phyloP scores from a whole-genome alignment of 2,113 vertebrate species.

The Dromas ardeola region DNA sequence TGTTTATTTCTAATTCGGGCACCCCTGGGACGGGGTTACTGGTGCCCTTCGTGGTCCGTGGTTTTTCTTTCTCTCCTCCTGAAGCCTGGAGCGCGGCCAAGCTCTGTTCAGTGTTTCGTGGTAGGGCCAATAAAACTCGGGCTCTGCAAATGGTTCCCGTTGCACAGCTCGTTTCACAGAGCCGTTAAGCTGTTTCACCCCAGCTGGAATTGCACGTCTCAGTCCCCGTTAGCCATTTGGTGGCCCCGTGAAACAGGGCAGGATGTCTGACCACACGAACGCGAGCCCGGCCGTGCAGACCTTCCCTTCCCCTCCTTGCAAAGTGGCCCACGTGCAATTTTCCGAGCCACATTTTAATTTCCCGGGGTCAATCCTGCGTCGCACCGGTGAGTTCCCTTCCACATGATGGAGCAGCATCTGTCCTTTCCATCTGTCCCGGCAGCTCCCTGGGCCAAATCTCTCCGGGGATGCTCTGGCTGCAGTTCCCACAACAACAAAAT shows the following conservation, averaged over 20 bases:
- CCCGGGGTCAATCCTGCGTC: neutral
- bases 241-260: neutral
- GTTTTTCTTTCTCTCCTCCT: neutral
- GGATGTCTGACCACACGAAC: neutral
- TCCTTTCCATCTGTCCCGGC: constrained; percentile 7
- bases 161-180: neutral
- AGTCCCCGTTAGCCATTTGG: rapidly evolving
- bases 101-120: neutral
- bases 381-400: neutral
- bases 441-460: neutral
- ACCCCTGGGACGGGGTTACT: neutral
- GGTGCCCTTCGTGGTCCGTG: neutral
- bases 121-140: neutral
- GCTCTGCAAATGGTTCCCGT: neutral
- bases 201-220: neutral
- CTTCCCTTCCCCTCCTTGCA: neutral
- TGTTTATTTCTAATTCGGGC: neutral
- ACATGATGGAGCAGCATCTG: neutral
- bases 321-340: rapidly evolving
- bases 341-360: neutral
- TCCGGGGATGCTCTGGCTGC: neutral
- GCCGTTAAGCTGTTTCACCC: neutral
- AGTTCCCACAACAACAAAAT: constrained; percentile 25
- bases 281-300: rapidly evolving
- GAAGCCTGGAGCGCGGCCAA: neutral